Evolutionary conservation across 2,888 invertebrate species (phyloP).

Genomic region (Leucoma salicis): DNA sequence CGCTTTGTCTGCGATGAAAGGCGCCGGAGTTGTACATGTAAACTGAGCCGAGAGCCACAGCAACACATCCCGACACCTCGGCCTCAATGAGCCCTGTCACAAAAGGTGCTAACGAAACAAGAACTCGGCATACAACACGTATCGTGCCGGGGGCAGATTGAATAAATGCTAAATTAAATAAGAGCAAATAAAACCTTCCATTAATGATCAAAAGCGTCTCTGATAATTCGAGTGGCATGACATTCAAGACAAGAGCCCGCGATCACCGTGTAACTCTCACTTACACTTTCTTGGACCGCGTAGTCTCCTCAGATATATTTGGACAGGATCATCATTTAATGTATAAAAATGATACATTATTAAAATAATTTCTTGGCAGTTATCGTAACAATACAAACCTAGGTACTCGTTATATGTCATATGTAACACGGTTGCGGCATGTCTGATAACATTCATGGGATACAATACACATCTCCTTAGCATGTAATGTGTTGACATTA

Average conservation of each 20-base stretch:
- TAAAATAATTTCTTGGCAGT: no score
- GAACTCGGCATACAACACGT: slow-evolving; percentile 62
- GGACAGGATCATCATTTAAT: slow-evolving; percentile 54
- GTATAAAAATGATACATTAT: slow-evolving; percentile 41
- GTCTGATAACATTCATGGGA: neutral
- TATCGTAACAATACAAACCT: neutral
- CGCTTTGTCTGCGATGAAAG: slow-evolving; percentile 80
- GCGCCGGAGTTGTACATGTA: slow-evolving; percentile 74
- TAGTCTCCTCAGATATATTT: slow-evolving; percentile 34
- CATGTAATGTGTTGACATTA: slow-evolving; percentile 23
- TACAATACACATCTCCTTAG: slow-evolving; percentile 9
- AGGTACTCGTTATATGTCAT: neutral
- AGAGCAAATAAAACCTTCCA: slow-evolving; percentile 77
- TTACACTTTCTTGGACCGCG: no score
- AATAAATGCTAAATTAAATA: slow-evolving; percentile 82
- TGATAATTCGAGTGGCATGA: slow-evolving; percentile 67
- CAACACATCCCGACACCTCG: slow-evolving; percentile 81
- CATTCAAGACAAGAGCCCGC: slow-evolving; percentile 53
- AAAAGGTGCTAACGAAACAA: slow-evolving; percentile 78
- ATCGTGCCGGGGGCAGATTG: slow-evolving; percentile 75
- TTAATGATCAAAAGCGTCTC: slow-evolving; percentile 73
- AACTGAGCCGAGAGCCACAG: slow-evolving; percentile 70
- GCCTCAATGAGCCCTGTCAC: slow-evolving; percentile 78
- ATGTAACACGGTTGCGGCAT: slow-evolving; percentile 7
- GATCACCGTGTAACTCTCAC: no score